Percentiles rank a stretch among this genome's conserved stretches.
Evolutionary conservation across 2,113 vertebrate species (phyloP).

Genomic region (Fulica atra): DNA sequence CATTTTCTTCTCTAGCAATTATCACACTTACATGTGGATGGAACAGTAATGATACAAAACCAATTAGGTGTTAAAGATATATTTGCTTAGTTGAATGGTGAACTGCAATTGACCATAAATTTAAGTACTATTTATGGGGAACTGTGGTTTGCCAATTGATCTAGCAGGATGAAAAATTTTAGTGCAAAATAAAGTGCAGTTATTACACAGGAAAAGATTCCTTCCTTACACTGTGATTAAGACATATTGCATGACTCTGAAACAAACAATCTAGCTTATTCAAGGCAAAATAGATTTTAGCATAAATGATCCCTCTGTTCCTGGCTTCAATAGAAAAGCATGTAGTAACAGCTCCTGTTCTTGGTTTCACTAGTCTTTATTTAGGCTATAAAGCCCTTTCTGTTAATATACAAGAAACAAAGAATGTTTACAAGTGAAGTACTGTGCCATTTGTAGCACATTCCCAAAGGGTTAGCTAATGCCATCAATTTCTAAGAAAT

Average conservation of each 20-base stretch:
- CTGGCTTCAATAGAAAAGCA: conserved; percentile 17
- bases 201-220: conserved; percentile 30
- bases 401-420: conserved; percentile 55
- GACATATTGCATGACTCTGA: conserved; percentile 8
- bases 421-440: conserved; percentile 4
- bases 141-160: neutral
- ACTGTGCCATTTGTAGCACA: conserved; percentile 10
- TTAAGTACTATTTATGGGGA: conserved; percentile 27
- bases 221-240: conserved; percentile 15
- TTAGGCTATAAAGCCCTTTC: conserved; percentile 51
- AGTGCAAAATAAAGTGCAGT: conserved; percentile 56
- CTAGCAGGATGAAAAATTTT: conserved; percentile 34
- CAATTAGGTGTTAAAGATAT: neutral
- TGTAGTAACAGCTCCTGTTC: conserved; percentile 16
- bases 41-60: neutral
- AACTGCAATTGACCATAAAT: conserved; percentile 25
- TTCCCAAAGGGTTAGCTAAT: conserved; percentile 20
- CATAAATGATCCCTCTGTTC: conserved; percentile 34
- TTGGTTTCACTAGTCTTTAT: conserved; percentile 22
- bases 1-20: neutral
- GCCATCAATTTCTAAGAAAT: neutral
- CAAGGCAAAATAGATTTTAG: neutral
- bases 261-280: conserved; percentile 34
- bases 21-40: neutral
- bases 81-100: conserved; percentile 59